Evolutionary conservation across 2,888 invertebrate genomes (phyloP).

Genomic region (Baronia brevicornis): DNA sequence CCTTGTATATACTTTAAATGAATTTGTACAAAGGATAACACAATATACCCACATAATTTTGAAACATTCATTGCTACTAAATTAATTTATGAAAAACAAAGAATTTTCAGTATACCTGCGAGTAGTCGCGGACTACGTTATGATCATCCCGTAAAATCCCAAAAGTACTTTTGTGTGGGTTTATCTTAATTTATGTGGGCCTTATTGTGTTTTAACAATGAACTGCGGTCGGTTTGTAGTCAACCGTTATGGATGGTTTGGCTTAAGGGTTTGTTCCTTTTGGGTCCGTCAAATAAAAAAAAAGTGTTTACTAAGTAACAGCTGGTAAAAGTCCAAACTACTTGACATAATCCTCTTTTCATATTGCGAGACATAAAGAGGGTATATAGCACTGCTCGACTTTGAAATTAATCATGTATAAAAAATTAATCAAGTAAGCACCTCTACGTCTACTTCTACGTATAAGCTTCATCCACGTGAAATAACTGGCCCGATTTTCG

Average conservation of each 20-base stretch:
- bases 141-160: slow-evolving; percentile 18
- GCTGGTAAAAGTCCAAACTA: too few species aligned
- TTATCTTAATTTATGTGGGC: slow-evolving; percentile 28
- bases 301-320: not conserved
- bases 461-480: too few species aligned
- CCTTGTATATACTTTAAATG: too few species aligned
- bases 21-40: too few species aligned
- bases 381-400: too few species aligned
- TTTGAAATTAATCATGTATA: too few species aligned
- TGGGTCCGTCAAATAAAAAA: slow-evolving; percentile 9
- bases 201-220: slow-evolving; percentile 30
- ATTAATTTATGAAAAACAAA: slow-evolving; percentile 16
- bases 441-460: too few species aligned
- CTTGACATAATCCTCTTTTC: too few species aligned
- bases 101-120: slow-evolving; percentile 11
- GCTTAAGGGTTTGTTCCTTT: slow-evolving; percentile 19
- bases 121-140: slow-evolving; percentile 12
- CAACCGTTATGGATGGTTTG: slow-evolving; percentile 24
- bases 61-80: not conserved
- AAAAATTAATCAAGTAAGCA: too few species aligned
- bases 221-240: slow-evolving; percentile 18
- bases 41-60: too few species aligned
- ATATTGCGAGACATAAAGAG: too few species aligned
- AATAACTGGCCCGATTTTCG: too few species aligned
- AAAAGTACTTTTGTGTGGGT: slow-evolving; percentile 25